Percentiles rank a stretch among this genome's conserved stretches.
These are phyloP conservation scores for Scolopax bukidnonensis DNA, from an alignment of 2,797 vertebrate genomes.

Conservation along the genomic window DNA sequence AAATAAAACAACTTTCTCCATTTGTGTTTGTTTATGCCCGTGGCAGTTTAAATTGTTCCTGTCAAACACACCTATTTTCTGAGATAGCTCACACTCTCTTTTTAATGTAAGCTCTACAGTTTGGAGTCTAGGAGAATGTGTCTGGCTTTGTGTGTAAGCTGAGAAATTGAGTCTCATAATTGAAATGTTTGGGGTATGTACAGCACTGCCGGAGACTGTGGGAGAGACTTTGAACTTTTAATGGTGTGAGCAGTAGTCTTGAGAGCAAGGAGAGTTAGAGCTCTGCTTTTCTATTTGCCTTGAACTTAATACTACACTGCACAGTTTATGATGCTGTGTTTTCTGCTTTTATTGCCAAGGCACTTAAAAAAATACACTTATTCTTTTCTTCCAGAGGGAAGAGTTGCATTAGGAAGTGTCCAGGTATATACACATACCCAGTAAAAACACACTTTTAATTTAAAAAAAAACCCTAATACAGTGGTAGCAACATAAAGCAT, in stretches of 20 bases:
- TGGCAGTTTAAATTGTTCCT: slow-evolving; percentile 63
- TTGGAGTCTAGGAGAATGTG: background rate
- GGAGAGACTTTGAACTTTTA: slow-evolving; percentile 3
- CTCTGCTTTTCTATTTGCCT: background rate
- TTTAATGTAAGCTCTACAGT: slow-evolving; percentile 14
- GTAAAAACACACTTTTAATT: background rate
- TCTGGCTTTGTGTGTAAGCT: background rate
- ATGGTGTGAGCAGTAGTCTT: background rate
- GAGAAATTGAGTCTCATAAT: background rate
- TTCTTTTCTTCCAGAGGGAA: background rate
- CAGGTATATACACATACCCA: background rate
- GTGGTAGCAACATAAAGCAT: background rate
- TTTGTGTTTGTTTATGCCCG: slow-evolving; percentile 66
- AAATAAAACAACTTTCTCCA: slow-evolving; percentile 50
- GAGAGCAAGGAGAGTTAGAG: background rate
- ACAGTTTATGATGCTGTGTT: background rate
- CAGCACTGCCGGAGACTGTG: background rate
- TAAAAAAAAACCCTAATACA: background rate
- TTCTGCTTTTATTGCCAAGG: background rate
- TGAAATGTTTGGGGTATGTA: background rate
- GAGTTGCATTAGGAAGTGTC: background rate
- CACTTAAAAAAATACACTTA: background rate
- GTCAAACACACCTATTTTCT: slow-evolving; percentile 63
- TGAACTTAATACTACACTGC: background rate
- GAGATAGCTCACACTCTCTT: background rate